Base-by-base conservation (phyloP, 23 tunicate species). In the Styela plicata region DNA sequence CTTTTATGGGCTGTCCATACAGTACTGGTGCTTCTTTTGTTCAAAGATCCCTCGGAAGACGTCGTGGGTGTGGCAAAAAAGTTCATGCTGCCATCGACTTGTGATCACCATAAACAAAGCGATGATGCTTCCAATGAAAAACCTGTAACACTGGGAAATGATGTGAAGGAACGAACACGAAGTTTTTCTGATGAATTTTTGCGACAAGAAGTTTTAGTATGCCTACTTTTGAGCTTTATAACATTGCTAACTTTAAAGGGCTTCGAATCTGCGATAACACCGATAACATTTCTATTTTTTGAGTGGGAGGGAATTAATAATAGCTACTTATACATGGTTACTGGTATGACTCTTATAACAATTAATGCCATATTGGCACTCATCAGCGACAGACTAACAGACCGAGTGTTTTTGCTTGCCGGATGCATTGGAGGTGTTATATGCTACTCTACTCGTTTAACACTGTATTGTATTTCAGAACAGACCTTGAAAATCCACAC, bases 121-220 rank as follows among this genome's bases (percentile, higher is more conserved):
- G 10, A 44, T 44, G 57, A 44, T 44, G 57, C 7, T 13, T 13
- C 57, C 13, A 5, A 7, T 7, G 10, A 44, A 7, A 44, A 44
- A 44, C 7, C 57, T 44, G 57, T 44, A 5, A 24, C 22, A 18
- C 31, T 67, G n/a, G 0, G 22, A 67, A 27, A 67, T 24, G 31
- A 67, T 16, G 71, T n/a, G n/a, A n/a, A n/a, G n/a, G n/a, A n/a
- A n/a, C n/a, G n/a, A n/a, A 67, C n/a, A n/a, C n/a, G 0, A 25
- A 88, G 84, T 74, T 84, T 89, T 32, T 13, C 10, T 5, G 57
- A 44, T 7, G 57, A 44, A 44, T 44, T 44, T 44, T 66, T 89
- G 21, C 69, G 83, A 29, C 85, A 89, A 74, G 94, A 85, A 66
- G 85, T 89, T 2, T 63, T 89, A 21, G 94, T 89, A 10, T 89